These are phyloP conservation scores for Sardina pilchardus DNA, from an alignment of 2,113 vertebrate genomes.

Conservation along the genomic window DNA sequence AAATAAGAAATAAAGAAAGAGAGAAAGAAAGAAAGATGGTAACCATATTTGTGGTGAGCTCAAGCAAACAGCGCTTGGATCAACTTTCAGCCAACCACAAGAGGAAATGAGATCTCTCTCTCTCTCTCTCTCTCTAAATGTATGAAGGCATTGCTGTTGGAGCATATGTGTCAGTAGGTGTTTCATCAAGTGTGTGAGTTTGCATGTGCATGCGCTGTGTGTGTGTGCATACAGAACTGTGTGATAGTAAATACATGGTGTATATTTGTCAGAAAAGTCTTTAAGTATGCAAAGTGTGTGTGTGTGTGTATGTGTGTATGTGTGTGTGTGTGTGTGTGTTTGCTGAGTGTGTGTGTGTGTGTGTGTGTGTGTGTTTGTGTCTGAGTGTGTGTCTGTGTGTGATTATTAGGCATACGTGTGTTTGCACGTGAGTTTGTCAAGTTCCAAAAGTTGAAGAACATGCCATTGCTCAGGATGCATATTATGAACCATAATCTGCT, in stretches of 20 bases:
- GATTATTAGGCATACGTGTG: too few relatives aligned
- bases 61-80: neutral
- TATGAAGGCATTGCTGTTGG: neutral
- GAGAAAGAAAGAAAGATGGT: neutral
- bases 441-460: too few relatives aligned
- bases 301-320: neutral
- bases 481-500: too few relatives aligned
- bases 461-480: too few relatives aligned
- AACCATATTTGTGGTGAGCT: neutral
- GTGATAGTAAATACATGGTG: neutral
- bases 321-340: neutral
- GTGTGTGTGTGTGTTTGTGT: neutral
- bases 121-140: neutral
- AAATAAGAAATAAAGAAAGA: neutral
- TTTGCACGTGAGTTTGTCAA: too few relatives aligned
- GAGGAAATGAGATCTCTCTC: conserved; percentile 20
- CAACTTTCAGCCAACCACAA: neutral
- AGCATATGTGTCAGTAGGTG: neutral
- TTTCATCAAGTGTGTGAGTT: neutral
- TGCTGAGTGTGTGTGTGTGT: neutral
- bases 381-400: neutral
- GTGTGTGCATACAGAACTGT: neutral
- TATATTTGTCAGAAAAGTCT: neutral
- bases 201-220: neutral
- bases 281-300: neutral